Conservation (phyloP, 2,113 vertebrate genomes). For the Lichenostomus cassidix region DNA sequence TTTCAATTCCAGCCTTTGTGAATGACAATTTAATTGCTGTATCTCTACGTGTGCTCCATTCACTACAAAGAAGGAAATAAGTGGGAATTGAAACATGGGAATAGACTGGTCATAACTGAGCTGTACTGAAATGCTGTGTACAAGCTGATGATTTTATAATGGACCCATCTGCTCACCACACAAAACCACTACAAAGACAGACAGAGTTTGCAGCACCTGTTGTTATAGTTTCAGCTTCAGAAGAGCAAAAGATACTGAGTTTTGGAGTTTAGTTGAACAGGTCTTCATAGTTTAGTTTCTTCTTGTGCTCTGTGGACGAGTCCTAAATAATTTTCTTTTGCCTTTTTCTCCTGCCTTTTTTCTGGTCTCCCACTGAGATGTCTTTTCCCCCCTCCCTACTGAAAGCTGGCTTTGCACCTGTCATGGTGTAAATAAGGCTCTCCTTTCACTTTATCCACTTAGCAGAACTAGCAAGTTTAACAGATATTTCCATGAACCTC, state of each 20-base stretch:
- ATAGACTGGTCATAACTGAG: conserved; percentile 22
- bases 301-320: not conserved
- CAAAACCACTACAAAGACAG: conserved; percentile 1
- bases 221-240: not conserved
- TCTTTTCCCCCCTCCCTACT: accelerated
- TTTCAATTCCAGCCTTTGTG: conserved; percentile 4
- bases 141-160: conserved; percentile 47
- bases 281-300: not conserved
- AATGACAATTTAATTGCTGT: conserved; percentile 37
- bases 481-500: not conserved
- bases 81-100: conserved; percentile 32
- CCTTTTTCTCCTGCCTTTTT: not conserved
- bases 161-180: conserved; percentile 21
- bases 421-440: not conserved
- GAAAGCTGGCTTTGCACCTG: not conserved
- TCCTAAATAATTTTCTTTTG: not conserved
- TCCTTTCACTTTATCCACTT: not conserved
- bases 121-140: not conserved
- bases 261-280: not conserved
- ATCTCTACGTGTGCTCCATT: not conserved
- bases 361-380: not conserved
- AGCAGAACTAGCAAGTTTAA: not conserved
- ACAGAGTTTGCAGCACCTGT: not conserved
- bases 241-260: not conserved
- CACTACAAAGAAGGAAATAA: conserved; percentile 38